Evolutionary conservation across 2,113 vertebrate species (phyloP).

Genomic region (Oxyruncus cristatus): DNA sequence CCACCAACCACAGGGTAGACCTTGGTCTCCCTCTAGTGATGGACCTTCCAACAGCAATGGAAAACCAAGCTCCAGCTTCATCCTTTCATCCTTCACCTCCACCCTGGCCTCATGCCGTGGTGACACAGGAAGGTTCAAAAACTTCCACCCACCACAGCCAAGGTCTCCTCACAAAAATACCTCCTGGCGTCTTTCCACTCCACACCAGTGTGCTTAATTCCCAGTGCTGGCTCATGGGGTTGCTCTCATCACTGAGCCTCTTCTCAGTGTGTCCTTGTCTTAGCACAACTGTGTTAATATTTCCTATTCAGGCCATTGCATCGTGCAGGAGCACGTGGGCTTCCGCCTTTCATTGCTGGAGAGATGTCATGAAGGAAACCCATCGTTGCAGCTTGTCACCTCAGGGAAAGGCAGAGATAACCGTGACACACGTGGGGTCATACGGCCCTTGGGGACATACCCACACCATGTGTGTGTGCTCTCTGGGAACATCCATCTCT

Average conservation of each 20-base stretch:
- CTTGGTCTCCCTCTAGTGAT: slow-evolving; percentile 55
- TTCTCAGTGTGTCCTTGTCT: not conserved
- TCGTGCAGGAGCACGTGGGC: not conserved
- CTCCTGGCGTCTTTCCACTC: not conserved
- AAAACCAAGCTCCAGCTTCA: not conserved
- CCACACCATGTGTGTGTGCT: accelerated
- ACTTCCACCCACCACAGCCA: not conserved
- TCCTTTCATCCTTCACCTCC: accelerated
- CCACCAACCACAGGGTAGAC: not conserved
- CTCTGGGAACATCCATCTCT: accelerated
- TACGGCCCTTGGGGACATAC: not conserved
- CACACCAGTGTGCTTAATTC: not conserved
- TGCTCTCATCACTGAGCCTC: not conserved
- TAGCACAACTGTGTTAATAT: accelerated
- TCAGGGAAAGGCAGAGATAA: not conserved
- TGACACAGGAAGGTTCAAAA: not conserved
- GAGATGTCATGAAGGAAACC: not conserved
- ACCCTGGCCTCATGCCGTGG: accelerated
- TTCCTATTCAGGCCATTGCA: not conserved
- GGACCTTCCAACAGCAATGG: not conserved
- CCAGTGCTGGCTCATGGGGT: not conserved
- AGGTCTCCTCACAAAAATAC: not conserved
- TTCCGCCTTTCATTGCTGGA: not conserved
- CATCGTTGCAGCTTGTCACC: not conserved
- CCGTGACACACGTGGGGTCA: accelerated